phyloP scores from a whole-genome alignment of 1,140 invertebrate species.

The silkworm (Bombyx mori) region DNA sequence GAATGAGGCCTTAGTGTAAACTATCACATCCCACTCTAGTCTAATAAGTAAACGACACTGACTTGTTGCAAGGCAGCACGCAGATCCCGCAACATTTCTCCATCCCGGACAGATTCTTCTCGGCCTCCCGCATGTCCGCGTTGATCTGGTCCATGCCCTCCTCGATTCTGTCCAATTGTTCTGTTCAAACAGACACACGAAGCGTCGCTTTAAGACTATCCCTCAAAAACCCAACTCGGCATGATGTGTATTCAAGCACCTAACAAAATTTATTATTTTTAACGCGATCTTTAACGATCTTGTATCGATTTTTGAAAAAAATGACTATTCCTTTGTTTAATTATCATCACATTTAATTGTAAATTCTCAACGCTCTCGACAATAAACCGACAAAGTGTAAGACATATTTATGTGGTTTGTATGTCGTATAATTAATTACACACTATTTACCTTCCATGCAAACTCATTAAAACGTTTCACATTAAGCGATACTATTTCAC shows the following conservation, averaged over 20 bases:
- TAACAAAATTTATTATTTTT: constrained; percentile 26
- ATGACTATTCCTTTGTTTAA: constrained; percentile 19
- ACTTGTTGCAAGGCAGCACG: constrained; percentile 98
- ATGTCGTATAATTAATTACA: constrained; percentile 13
- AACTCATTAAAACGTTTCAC: constrained; percentile 8
- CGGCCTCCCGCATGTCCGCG: constrained; percentile 98
- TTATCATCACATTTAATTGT: constrained; percentile 29
- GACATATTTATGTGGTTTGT: constrained; percentile 26
- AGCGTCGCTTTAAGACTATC: constrained; percentile 32
- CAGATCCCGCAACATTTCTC: constrained; percentile 99
- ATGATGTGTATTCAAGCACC: constrained; percentile 35
- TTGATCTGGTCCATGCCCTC: constrained; percentile 99
- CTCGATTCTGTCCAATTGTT: constrained; percentile 99
- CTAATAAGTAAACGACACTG: constrained; percentile 35
- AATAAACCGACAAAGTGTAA: constrained; percentile 58
- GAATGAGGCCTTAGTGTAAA: neutral
- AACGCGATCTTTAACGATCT: constrained; percentile 21
- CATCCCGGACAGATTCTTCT: constrained; percentile 99
- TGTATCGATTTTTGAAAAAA: neutral
- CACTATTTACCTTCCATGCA: constrained; percentile 31
- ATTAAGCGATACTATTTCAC: constrained; percentile 35
- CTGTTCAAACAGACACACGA: constrained; percentile 74
- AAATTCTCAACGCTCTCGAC: constrained; percentile 71
- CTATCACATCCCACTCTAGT: neutral
- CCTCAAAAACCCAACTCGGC: constrained; percentile 18